Base-by-base conservation (phyloP, 92 coral and sea anemone species). In the Parazoanthus atlanticus region DNA sequence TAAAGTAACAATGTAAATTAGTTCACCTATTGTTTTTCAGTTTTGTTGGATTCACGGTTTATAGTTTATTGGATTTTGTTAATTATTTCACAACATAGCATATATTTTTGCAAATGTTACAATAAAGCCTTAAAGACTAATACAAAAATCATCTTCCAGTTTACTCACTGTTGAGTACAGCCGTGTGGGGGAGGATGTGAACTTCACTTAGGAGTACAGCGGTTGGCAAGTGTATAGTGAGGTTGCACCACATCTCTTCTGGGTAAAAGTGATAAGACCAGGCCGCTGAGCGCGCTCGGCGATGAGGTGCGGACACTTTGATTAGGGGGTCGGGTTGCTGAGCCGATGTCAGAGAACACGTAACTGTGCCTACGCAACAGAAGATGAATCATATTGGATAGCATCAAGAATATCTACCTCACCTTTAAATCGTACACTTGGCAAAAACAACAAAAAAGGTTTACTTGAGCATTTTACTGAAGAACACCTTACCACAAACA, bases 281-380 rank as follows among this genome's bases (percentile, higher is more conserved):
- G 11, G 98, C 97, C 9, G 99, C 98, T 32, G 97, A 93, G 40
- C 99, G 93, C 56, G 98, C 97, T 26, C 99, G 97, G 17, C 99
- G 96, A 49, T 93, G 98, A 31, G 98, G 97, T 36, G 95, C 96
- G 11, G 94, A 86, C 67, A 92, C 93, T 77, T 93, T 95, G 56
- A 97, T 91, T 19, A 97, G 94, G 32, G 96, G 89, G 43, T 97
- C 99, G 29, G 98, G 94, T 49, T 93, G 94, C 88, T 93, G 94
- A 49, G 95, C 89, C 16, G 97, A 90, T 26, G 91, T 91, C 73
- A 92, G 93, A 21, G 96, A 90, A 88, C 91, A 94, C 15, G 86
- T 88, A 10, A 93, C 86, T 31, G 96, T 74, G 25, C 92, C 95
- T 91, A 52, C 31, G 30, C 86, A 15, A 25, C 26, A 54, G 23